Evolutionary conservation across 2,888 invertebrate genomes (phyloP).

Genomic region (Cheilosia urbana): DNA sequence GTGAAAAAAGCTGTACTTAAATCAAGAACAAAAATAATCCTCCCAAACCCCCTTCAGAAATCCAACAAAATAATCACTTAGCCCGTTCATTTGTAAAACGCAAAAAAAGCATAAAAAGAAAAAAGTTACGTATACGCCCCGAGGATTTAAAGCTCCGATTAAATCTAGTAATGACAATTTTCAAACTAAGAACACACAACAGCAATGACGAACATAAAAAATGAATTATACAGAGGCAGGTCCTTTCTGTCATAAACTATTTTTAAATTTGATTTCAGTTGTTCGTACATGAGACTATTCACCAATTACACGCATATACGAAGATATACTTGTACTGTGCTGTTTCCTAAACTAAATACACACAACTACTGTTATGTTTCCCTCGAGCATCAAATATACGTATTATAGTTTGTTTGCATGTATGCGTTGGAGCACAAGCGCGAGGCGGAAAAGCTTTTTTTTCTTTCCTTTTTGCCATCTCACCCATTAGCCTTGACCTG

Average conservation of each 20-base stretch:
- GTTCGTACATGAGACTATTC: constrained; percentile 51
- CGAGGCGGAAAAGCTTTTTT: constrained; percentile 57
- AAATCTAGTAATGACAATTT: neutral
- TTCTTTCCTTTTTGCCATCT: constrained; percentile 20
- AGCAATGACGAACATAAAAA: neutral
- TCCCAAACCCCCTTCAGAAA: no score
- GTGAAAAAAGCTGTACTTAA: no score
- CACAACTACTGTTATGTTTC: constrained; percentile 39
- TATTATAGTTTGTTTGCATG: constrained; percentile 7
- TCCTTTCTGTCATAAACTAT: constrained; percentile 1
- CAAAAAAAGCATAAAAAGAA: neutral
- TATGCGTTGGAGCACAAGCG: constrained; percentile 57
- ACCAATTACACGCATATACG: constrained; percentile 21
- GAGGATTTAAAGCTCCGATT: neutral
- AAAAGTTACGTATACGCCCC: constrained; percentile 6
- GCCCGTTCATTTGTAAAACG: neutral
- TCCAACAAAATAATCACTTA: no score
- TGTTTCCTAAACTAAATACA: constrained; percentile 8
- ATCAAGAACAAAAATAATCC: no score
- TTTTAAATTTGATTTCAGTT: constrained; percentile 50
- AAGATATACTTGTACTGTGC: neutral
- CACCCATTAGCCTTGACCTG: constrained; percentile 82
- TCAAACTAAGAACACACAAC: neutral
- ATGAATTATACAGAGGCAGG: neutral
- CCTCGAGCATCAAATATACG: constrained; percentile 46